Evolutionary conservation across 1,140 invertebrate species (phyloP).

Genomic region (Hyphantria cunea): DNA sequence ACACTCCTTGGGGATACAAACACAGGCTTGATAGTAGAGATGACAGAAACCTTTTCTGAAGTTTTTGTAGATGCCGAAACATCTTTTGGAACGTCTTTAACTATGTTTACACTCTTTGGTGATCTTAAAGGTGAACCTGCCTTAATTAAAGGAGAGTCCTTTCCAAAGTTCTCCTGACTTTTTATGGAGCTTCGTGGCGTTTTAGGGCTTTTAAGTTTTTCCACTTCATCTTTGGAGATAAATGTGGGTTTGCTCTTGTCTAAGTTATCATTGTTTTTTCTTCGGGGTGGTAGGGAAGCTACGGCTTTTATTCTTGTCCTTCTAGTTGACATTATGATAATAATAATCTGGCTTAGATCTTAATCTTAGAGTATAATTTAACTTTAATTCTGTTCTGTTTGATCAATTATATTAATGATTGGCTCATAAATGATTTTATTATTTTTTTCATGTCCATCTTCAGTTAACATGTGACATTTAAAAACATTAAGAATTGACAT

Average conservation of each 20-base stretch:
- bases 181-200: conserved; percentile 28
- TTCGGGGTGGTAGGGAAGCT: conserved; percentile 64
- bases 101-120: conserved; percentile 13
- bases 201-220: conserved; percentile 46
- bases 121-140: conserved; percentile 7
- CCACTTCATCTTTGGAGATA: conserved; percentile 34
- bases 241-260: conserved; percentile 46
- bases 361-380: no score
- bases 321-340: conserved; percentile 63
- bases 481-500: no score
- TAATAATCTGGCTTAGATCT: no score
- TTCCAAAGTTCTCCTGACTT: conserved; percentile 12
- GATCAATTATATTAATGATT: no score
- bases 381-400: no score
- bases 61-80: conserved; percentile 23
- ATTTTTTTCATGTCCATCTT: no score
- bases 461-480: no score
- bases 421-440: no score
- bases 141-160: background rate
- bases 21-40: conserved; percentile 10
- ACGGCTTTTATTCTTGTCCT: conserved; percentile 76
- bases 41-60: conserved; percentile 38
- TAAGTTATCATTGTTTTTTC: conserved; percentile 60
- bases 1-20: conserved; percentile 39
- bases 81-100: conserved; percentile 9